Base-by-base conservation (phyloP, 2,113 vertebrate genomes). In the Hucho hucho region DNA sequence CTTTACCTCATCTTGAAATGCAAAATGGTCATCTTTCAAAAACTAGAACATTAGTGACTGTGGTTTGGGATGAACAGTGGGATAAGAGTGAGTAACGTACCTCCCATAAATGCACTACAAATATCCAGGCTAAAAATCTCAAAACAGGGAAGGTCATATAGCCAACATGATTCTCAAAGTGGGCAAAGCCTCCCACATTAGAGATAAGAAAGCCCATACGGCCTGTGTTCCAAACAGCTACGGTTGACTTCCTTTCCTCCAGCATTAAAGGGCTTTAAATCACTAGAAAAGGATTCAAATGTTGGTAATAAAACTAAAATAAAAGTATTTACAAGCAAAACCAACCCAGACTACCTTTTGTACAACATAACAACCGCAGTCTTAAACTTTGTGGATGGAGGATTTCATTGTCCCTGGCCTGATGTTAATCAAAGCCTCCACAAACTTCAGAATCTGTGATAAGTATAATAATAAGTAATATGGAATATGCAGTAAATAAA, bases 281-380 rank as follows among this genome's bases (percentile, higher is more conserved):
- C 92, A 91, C 93, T 94, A 94, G 93, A 94, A 74, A 95, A 93
- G 95, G 93, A 93, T 96, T 95, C 95, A 95, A 95, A 95, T 94
- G 91, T 75, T 82, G 73, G 77, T 78, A 75, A 82, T 79, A 83
- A 83, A 84, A 79, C 73, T 73, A 43, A 43, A 43, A 43, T 70
- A 94, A 81, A 83, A 82, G 70, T 96, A 96, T 96, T 95, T 96
- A 96, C 95, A 96, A 90, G 93, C 93, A 94, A 93, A 76, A 95
- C 94, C 92, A 92, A 77, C 91, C 90, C 91, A 93, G 85, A 90
- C 93, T 75, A 83, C 71, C 79, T 69, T 84, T 87, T 92, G 88
- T 94, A 88, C 81, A 86, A 77, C 75, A 74, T 70, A 82, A 12
- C 37, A 43, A 75, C 76, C 22, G 79, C 78, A 24, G 71, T 43